phyloP scores from a whole-genome alignment of 2,888 invertebrate species.

The Tricholauxania praeusta region DNA sequence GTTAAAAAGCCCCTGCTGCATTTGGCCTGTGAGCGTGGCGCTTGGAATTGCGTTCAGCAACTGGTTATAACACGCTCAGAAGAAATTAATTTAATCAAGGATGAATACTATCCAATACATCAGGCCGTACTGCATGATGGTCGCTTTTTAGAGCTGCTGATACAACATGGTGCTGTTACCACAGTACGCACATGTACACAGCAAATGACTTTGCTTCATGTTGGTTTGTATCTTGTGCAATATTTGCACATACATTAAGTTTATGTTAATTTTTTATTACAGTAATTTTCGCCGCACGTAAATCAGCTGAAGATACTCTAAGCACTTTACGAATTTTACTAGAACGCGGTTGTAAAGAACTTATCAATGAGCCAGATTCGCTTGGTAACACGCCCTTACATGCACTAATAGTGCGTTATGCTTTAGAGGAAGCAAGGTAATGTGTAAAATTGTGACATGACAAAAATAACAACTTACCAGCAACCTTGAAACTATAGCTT shows the following conservation, averaged over 20 bases:
- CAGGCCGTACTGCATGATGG: conserved; percentile 80
- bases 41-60: conserved; percentile 79
- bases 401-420: conserved; percentile 75
- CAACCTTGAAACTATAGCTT: no score
- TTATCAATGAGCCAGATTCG: conserved; percentile 79
- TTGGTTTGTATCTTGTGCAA: conserved; percentile 66
- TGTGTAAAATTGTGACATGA: not conserved
- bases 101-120: conserved; percentile 84
- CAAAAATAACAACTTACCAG: no score
- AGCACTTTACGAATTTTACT: conserved; percentile 77
- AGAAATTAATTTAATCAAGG: conserved; percentile 78
- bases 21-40: conserved; percentile 78
- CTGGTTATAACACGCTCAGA: conserved; percentile 75
- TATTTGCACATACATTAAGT: not conserved
- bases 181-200: conserved; percentile 78
- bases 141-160: conserved; percentile 75
- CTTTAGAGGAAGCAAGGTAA: conserved; percentile 74
- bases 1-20: conserved; percentile 75
- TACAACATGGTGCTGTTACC: conserved; percentile 78
- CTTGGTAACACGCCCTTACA: conserved; percentile 81
- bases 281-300: conserved; percentile 78
- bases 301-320: conserved; percentile 78
- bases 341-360: conserved; percentile 79
- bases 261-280: conserved; percentile 1
- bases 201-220: conserved; percentile 78